Base-by-base conservation (phyloP, 2,888 invertebrate genomes). In the Platycnemis pennipes region DNA sequence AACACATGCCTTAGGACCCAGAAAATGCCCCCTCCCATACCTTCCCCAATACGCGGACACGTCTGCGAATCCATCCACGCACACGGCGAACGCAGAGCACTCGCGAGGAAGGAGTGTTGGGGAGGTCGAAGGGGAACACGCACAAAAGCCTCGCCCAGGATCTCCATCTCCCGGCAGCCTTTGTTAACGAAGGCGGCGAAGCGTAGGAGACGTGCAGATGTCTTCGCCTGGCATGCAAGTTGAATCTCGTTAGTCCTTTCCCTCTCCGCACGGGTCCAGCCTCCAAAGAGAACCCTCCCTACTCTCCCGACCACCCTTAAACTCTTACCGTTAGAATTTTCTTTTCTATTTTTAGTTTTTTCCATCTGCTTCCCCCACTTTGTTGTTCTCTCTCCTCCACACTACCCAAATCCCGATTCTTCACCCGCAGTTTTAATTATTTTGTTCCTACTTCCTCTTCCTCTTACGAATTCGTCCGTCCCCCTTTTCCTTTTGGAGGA, bases 141-240 rank as follows among this genome's bases (percentile, higher is more conserved):
- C 63, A 63, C 63, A 63, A 1, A 13, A 13, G 63, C n/a, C n/a
- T 16, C 19, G 16, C 53, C 53, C 63, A 7, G 63, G 5, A 26
- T 63, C 63, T 63, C 63, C 63, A 63, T 26, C 63, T 63, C 63
- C 22, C 63, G 37, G 31, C 11, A 11, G 37, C 77, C 77, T 77
- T 77, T 77, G 31, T 77, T 37, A 77, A 77, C 77, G 77, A 37
- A 77, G 37, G 77, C 31, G n/a, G 37, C 77, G 77, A 77, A 77
- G 31, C 37, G 77, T 77, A 77, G 13, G 77, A 77, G 77, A 77
- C 37, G 77, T 31, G 77, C 31, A 77, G 77, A 77, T 77, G 63
- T 63, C 63, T 63, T 63, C 22, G 8, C 26, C 26, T 31, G 37
- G 13, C 77, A 77, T 37, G 37, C 77, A 77, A 77, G 31, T 77